Conservation (phyloP, 2,113 vertebrate species). For the Platysteira castanea region DNA sequence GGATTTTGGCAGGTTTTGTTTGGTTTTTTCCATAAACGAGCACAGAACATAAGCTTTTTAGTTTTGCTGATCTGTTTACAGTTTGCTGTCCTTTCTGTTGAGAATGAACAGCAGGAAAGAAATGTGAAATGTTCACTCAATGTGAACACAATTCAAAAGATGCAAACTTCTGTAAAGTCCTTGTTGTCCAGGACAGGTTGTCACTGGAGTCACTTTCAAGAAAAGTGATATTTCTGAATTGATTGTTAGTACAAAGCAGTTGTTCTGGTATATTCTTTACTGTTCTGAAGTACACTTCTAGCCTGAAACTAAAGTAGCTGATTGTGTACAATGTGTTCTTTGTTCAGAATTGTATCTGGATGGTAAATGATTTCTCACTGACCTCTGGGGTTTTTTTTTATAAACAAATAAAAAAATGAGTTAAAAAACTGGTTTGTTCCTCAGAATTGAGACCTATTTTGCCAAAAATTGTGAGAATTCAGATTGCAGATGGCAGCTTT, state of each 20-base stretch:
- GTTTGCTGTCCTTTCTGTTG: background rate
- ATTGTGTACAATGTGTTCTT: background rate
- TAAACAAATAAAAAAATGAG: background rate
- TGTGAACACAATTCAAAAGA: background rate
- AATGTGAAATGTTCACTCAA: background rate
- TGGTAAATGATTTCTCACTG: background rate
- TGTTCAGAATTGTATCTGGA: background rate
- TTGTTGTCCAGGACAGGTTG: background rate
- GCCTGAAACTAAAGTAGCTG: background rate
- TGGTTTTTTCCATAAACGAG: background rate
- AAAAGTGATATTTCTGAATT: background rate
- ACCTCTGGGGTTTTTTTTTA: accelerated
- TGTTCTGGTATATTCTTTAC: background rate
- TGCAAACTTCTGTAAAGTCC: background rate
- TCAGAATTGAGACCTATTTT: background rate
- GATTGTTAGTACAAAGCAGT: background rate
- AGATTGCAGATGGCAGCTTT: background rate
- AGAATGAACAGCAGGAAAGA: background rate
- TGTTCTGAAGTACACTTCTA: background rate
- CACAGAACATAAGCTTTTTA: background rate
- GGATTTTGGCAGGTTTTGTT: accelerated
- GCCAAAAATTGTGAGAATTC: background rate
- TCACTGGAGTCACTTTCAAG: background rate
- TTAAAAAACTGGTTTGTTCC: background rate
- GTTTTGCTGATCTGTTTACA: background rate